Conservation (phyloP, 1,140 invertebrate genomes). For the Calosoma granatense region DNA sequence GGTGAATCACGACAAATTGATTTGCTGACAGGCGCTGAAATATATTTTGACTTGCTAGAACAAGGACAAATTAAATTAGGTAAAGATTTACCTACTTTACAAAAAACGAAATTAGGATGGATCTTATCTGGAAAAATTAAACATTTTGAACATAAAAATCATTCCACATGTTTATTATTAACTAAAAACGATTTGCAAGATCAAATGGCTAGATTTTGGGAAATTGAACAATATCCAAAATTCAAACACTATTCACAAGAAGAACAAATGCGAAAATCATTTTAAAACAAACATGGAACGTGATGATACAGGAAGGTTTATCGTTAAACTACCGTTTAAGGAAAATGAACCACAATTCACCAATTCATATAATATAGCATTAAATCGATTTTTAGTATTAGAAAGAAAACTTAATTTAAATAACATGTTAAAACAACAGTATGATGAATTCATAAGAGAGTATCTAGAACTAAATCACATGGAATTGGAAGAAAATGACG, state of each 20-base stretch:
- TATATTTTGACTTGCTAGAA: slow-evolving; percentile 23
- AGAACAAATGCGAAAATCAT: slow-evolving; percentile 24
- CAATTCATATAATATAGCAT: slow-evolving; percentile 25
- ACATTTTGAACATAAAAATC: slow-evolving; percentile 19
- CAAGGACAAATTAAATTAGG: slow-evolving; percentile 10
- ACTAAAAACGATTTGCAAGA: slow-evolving; percentile 10
- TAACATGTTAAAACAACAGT: slow-evolving; percentile 18
- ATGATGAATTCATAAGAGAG: slow-evolving; percentile 30
- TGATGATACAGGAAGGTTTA: slow-evolving; percentile 23
- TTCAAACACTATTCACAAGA: slow-evolving; percentile 17
- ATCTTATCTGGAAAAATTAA: slow-evolving; percentile 22
- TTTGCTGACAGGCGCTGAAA: slow-evolving; percentile 23
- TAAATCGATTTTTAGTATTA: slow-evolving; percentile 23
- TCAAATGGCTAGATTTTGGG: slow-evolving; percentile 23
- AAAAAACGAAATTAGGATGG: too few species aligned
- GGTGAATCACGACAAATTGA: slow-evolving; percentile 21
- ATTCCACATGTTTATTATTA: background rate
- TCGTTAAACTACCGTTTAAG: slow-evolving; percentile 28
- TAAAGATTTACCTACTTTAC: slow-evolving; percentile 12
- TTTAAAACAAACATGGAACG: slow-evolving; percentile 21
- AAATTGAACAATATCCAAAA: slow-evolving; percentile 22
- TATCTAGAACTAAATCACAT: slow-evolving; percentile 27
- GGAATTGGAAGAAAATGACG: background rate
- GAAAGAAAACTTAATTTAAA: slow-evolving; percentile 25
- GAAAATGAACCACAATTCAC: slow-evolving; percentile 21